phyloP scores from a whole-genome alignment of 1,140 invertebrate genomes.

The Pseudomyrmex sp. region DNA sequence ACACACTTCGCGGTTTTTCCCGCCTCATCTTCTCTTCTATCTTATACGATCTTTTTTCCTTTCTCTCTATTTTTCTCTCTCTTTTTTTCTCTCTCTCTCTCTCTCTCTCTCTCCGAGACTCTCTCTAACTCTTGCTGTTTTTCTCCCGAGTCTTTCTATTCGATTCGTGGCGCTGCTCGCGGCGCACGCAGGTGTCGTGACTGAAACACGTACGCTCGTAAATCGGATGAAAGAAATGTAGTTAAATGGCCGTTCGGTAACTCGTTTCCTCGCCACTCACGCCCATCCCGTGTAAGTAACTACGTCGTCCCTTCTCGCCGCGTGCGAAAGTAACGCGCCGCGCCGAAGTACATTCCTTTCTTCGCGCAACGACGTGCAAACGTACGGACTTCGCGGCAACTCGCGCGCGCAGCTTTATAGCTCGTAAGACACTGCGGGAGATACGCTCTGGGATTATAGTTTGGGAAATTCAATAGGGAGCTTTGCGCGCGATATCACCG shows the following conservation, averaged over 20 bases:
- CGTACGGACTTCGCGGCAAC: constrained; percentile 15
- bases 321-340: constrained; percentile 21
- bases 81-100: neutral
- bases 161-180: constrained; percentile 21
- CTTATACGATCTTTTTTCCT: neutral
- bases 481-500: constrained; percentile 11
- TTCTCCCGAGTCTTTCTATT: neutral
- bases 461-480: constrained; percentile 27
- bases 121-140: neutral
- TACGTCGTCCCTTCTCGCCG: neutral
- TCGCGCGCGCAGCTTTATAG: constrained; percentile 31
- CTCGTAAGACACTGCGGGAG: constrained; percentile 15
- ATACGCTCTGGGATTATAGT: constrained; percentile 1
- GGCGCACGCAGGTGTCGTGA: constrained; percentile 42
- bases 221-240: constrained; percentile 46
- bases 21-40: neutral
- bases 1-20: constrained; percentile 35
- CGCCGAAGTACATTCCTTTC: constrained; percentile 13
- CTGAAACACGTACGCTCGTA: constrained; percentile 49
- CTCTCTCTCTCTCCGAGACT: neutral
- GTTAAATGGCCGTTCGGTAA: constrained; percentile 49
- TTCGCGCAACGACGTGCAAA: constrained; percentile 45
- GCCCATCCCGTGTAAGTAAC: neutral
- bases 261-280: constrained; percentile 36
- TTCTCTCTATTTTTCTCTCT: neutral